Percentiles rank a stretch among this genome's conserved stretches.
Evolutionary conservation across 2,888 invertebrate genomes (phyloP).

Genomic region (Meliscaeva auricollis): DNA sequence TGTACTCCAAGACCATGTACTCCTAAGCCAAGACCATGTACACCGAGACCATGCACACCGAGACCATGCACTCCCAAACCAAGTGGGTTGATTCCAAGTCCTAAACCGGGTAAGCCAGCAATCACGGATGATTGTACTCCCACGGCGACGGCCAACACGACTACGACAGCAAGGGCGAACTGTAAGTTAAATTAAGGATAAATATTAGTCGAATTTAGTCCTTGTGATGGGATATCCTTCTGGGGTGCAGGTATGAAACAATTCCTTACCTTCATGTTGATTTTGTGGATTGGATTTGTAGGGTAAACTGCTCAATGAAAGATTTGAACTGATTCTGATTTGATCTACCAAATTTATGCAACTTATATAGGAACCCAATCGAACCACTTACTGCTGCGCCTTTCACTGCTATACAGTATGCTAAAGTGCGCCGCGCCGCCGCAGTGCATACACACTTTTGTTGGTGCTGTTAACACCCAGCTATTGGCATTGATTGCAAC

Average conservation of each 20-base stretch:
- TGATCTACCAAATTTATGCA: constrained; percentile 53
- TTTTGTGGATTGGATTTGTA: constrained; percentile 32
- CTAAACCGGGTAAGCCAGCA: constrained; percentile 75
- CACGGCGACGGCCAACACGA: constrained; percentile 82
- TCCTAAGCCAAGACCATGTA: constrained; percentile 47
- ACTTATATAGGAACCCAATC: constrained; percentile 59
- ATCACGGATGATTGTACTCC: constrained; percentile 82
- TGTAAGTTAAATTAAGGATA: constrained; percentile 57
- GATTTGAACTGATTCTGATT: constrained; percentile 71
- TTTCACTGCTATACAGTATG: constrained; percentile 53
- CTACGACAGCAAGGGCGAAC: constrained; percentile 80
- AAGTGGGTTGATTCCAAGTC: constrained; percentile 48
- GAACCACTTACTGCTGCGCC: constrained; percentile 23
- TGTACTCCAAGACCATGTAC: constrained; percentile 34
- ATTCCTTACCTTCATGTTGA: constrained; percentile 73
- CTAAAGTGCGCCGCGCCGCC: constrained; percentile 20
- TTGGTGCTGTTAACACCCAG: constrained; percentile 50
- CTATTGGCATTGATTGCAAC: constrained; percentile 64
- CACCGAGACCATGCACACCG: no score
- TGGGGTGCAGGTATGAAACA: background rate
- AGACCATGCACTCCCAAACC: constrained; percentile 43
- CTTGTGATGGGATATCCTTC: constrained; percentile 10
- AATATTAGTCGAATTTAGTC: background rate
- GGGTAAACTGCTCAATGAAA: constrained; percentile 61
- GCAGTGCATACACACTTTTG: constrained; percentile 46